These are phyloP conservation scores for Drosophila nr. perissopoda DNA, from an alignment of 2,888 invertebrate genomes.

Conservation along the genomic window DNA sequence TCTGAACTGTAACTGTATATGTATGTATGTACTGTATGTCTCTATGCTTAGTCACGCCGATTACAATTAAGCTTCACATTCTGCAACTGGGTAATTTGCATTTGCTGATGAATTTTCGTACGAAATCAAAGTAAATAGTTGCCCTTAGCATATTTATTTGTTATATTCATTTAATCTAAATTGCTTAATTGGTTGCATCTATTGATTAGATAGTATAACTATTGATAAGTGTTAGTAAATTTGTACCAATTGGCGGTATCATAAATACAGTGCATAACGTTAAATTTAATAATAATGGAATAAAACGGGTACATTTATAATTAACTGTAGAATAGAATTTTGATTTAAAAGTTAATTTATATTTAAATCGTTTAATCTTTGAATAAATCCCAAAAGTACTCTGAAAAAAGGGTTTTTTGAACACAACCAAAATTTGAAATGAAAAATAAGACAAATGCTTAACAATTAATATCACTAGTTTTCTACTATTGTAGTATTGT, in stretches of 20 bases:
- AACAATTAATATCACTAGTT: neutral
- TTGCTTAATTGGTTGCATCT: constrained; percentile 36
- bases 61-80: neutral
- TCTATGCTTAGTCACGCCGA: neutral
- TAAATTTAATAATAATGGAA: neutral
- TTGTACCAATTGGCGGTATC: constrained; percentile 1
- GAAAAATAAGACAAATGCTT: neutral
- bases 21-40: too few species aligned
- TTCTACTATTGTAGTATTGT: neutral
- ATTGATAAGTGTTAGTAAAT: constrained; percentile 25
- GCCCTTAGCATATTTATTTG: constrained; percentile 38
- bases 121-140: constrained; percentile 56
- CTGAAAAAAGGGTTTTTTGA: neutral
- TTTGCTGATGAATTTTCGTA: constrained; percentile 35
- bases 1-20: neutral
- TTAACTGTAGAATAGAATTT: neutral
- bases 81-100: neutral
- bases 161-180: constrained; percentile 49
- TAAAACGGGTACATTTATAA: neutral
- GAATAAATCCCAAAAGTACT: neutral
- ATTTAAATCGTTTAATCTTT: neutral
- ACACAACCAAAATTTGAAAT: neutral
- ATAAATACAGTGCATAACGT: neutral
- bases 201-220: constrained; percentile 41
- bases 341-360: neutral